Evolutionary conservation across 2,113 vertebrate genomes (phyloP), one percentile per base, ranked within the genome.

Genomic region (Ginglymostoma cirratum): DNA sequence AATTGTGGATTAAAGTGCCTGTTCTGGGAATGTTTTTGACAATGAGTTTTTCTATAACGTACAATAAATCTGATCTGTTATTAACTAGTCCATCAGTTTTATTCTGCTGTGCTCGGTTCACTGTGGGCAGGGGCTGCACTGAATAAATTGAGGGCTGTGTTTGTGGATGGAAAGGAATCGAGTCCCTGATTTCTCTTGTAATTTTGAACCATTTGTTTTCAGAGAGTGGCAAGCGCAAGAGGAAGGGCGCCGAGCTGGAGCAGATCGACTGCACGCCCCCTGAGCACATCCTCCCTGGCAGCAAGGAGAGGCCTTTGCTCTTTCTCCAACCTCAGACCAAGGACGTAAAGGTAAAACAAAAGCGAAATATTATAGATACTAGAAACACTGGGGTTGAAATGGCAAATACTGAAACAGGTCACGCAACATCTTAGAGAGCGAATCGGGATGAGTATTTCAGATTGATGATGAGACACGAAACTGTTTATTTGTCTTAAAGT

Each of bases 261-360:
- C 99, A 99, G 97, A 99, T 99, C 0, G 99, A 99, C 97, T 99
- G 99, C 97, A 99, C 99, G 2, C 99, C 99, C 0, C 99, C 99
- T 34, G 99, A 99, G 96, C 98, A 99, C 97, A 99, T 99, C 97
- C 97, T 99, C 92, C 99, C 99, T 0, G 98, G 99, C 96, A 98
- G 99, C 97, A 99, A 99, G 97, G 99, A 99, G 78, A 98, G 98
- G 96, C 99, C 99, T 2, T 96, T 99, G 95, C 98, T 98, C 97
- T 98, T 98, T 96, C 98, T 99, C 96, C 99, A 99, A 97, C 99
- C 99, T 96, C 99, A 98, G 97, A 99, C 99, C 97, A 98, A 98
- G 97, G 99, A 99, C 96, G 99, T 98, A 98, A 99, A 99, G 99
- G 99, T 99, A 96, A 65, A 52, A 8, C 24, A 55, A 55, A 89